Evolutionary conservation across 2,888 invertebrate species (phyloP).

Genomic region (Chelonus formosanus): DNA sequence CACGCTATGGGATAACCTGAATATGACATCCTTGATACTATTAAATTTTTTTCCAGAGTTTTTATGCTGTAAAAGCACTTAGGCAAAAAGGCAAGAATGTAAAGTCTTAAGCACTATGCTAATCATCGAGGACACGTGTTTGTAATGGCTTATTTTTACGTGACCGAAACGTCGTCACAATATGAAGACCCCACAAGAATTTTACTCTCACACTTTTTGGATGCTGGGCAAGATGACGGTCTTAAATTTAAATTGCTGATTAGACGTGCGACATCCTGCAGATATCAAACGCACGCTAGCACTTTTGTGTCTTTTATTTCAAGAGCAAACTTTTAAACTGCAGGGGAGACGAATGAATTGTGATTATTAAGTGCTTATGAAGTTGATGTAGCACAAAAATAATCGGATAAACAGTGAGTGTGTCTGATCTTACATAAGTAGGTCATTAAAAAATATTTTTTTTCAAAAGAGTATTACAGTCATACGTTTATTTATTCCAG

Average conservation of each 20-base stretch:
- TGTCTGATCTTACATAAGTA: no score
- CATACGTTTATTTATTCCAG: no score
- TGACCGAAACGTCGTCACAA: constrained; percentile 41
- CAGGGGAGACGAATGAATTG: constrained; percentile 1
- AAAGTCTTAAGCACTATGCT: constrained; percentile 52
- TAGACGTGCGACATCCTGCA: constrained; percentile 23
- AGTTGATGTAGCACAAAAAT: background rate
- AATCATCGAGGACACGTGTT: constrained; percentile 59
- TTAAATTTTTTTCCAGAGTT: no score
- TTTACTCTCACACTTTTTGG: constrained; percentile 10
- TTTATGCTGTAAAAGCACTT: background rate
- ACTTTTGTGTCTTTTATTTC: constrained; percentile 14
- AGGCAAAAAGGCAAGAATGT: constrained; percentile 4
- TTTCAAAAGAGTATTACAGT: no score
- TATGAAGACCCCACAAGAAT: background rate
- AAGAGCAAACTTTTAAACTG: constrained; percentile 4
- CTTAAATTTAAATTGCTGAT: constrained; percentile 45
- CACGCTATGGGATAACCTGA: no score
- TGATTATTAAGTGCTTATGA: background rate
- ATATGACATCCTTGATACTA: no score
- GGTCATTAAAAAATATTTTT: no score
- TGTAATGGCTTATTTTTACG: constrained; percentile 56
- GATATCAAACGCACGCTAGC: constrained; percentile 13
- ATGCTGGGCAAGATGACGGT: constrained; percentile 11
- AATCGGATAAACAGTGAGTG: background rate